Base-by-base conservation (phyloP, 2,113 vertebrate species). In the Lophura nycthemera region DNA sequence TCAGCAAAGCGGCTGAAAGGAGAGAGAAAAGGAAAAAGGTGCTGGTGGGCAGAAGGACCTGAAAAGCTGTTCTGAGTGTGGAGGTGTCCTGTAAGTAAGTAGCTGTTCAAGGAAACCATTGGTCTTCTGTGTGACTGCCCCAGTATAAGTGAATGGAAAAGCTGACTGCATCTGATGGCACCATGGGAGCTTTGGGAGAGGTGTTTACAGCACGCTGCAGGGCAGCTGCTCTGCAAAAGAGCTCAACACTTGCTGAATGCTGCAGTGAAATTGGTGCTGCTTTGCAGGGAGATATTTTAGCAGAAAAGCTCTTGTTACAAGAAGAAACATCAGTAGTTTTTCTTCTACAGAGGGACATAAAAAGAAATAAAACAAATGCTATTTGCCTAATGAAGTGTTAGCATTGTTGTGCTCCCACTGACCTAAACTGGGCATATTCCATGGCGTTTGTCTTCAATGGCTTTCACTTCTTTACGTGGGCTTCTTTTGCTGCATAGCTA, bases 401-500 rank as follows among this genome's bases (percentile, higher is more conserved):
- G 8, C 22, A 8, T 22, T 80, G 48, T 80, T 94, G 52, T 91
- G 69, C 61, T 91, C 32, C 15, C 69, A 34, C 57, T 32, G 93
- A 76, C 29, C 25, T 36, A 27, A 3, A 82, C 40, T 56, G 85
- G 42, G 42, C 80, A 93, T 76, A 66, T 83, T 90, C 84, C 76
- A 63, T 20, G 74, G 27, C 60, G 42, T 60, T 59, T 1, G 54
- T 86, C 45, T 56, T 50, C 50, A 60, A 76, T 48, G 50, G 25
- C 27, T 86, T 82, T 77, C 63, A 73, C 93, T 96, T 96, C 97
- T 98, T 97, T 97, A 97, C 96, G 25, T 50, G 93, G 76, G 43
- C 24, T 78, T 85, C 30, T 84, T 97, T 94, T 98, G 96, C 96
- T 97, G 97, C 97, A 97, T 88, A 97, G 96, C 71, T 87, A 70